Evolutionary conservation across 2,113 vertebrate species (phyloP).

Genomic region (Perca fluviatilis): DNA sequence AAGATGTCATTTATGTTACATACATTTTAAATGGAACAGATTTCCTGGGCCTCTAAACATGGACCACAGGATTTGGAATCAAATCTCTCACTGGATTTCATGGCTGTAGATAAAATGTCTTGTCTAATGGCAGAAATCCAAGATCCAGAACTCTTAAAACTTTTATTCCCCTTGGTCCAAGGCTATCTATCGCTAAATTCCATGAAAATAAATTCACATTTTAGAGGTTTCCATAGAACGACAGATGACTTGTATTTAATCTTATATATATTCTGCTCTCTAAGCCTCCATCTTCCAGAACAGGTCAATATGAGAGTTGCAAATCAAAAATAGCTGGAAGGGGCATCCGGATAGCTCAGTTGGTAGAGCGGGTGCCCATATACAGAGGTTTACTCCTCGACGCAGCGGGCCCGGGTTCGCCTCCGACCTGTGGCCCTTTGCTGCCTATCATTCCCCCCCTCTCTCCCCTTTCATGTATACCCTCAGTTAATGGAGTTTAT

Average conservation of each 20-base stretch:
- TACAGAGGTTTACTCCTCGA: no score
- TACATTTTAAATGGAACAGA: not conserved
- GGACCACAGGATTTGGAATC: conserved; percentile 11
- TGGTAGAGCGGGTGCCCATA: no score
- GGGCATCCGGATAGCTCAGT: no score
- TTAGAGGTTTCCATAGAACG: not conserved
- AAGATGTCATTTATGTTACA: not conserved
- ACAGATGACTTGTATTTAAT: not conserved
- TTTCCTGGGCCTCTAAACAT: not conserved
- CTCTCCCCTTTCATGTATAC: no score
- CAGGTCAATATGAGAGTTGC: conserved; percentile 11
- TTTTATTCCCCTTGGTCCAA: no score
- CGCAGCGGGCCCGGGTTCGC: no score
- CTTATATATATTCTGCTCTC: not conserved
- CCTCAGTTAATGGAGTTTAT: not conserved
- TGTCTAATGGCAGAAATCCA: not conserved
- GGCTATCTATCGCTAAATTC: not conserved
- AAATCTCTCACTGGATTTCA: conserved; percentile 4
- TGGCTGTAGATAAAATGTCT: not conserved
- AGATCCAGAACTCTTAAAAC: not conserved
- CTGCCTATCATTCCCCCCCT: no score
- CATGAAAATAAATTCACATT: not conserved
- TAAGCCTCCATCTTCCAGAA: conserved; percentile 10
- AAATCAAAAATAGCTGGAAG: conserved; percentile 35
- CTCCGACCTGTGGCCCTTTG: no score